Percentiles rank a stretch among this genome's conserved stretches.
Conservation (phyloP, 2,113 vertebrate species). For the Amblyornis subalaris region DNA sequence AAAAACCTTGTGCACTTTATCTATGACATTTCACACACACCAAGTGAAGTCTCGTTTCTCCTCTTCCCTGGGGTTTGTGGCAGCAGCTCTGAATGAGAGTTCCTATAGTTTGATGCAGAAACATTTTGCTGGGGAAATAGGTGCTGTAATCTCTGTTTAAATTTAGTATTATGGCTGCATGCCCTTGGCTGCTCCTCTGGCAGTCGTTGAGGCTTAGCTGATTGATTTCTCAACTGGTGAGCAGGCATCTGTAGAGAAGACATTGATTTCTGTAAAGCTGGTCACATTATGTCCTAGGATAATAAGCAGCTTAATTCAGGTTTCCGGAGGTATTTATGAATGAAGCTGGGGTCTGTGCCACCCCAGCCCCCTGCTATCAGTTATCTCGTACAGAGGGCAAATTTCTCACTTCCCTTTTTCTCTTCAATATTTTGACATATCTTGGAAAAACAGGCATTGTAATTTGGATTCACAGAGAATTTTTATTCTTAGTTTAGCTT, state of each 20-base stretch:
- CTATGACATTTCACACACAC: background rate
- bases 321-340: background rate
- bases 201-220: background rate
- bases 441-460: background rate
- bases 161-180: background rate
- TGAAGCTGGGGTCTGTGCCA: background rate
- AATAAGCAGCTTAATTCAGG: constrained; percentile 21
- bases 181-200: constrained; percentile 24
- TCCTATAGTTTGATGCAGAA: background rate
- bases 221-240: constrained; percentile 32
- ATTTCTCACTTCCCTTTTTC: background rate
- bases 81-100: background rate
- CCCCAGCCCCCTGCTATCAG: background rate
- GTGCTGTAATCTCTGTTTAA: background rate
- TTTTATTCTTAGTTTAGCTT: background rate
- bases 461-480: background rate
- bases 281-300: background rate
- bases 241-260: background rate
- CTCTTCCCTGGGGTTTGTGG: background rate
- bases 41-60: background rate
- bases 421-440: background rate
- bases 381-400: background rate
- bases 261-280: constrained; percentile 7
- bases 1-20: background rate
- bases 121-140: background rate